These are phyloP conservation scores for Petrocephalus schoutedeni DNA, from an alignment of 2,797 vertebrate species.

Conservation along the genomic window DNA sequence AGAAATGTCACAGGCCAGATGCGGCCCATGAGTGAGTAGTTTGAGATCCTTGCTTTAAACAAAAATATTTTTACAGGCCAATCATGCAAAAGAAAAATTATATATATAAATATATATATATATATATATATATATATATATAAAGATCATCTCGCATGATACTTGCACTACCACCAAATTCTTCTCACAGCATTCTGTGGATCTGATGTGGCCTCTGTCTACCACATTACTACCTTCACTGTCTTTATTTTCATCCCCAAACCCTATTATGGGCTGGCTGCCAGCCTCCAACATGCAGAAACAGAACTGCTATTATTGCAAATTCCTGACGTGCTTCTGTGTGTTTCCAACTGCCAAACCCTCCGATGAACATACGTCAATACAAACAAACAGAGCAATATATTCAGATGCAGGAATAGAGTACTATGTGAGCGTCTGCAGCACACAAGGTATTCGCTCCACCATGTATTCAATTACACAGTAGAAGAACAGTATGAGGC, in stretches of 20 bases:
- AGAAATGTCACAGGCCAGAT: too few relatives aligned
- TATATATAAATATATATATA: too few relatives aligned
- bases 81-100: neutral
- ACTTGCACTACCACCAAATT: neutral
- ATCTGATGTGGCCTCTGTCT: neutral
- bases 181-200: neutral
- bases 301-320: neutral
- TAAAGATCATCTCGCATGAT: neutral
- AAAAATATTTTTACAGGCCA: neutral
- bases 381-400: neutral
- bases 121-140: too few relatives aligned
- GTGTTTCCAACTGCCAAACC: conserved; percentile 27
- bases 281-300: neutral
- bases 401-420: neutral
- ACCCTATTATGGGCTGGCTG: neutral
- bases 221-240: neutral
- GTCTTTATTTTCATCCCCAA: neutral
- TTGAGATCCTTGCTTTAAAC: too few relatives aligned
- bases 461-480: neutral
- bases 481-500: neutral
- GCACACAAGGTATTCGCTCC: neutral
- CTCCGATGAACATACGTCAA: conserved; percentile 28
- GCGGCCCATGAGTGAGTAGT: too few relatives aligned
- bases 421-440: neutral
- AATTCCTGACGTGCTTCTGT: neutral